Base-by-base conservation (phyloP, 2,797 vertebrate genomes). In the Poecilia velifera region DNA sequence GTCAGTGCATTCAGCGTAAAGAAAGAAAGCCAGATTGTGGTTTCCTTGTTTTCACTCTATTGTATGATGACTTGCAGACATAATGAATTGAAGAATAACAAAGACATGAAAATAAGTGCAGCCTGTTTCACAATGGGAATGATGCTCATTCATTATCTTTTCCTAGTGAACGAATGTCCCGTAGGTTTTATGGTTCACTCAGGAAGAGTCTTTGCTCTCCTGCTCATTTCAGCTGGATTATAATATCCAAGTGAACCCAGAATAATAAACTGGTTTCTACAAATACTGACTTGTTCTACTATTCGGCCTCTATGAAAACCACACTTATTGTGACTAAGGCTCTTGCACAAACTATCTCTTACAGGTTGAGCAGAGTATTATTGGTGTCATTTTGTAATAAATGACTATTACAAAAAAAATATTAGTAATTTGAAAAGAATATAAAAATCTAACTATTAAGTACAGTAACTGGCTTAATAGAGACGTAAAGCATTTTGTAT, bases 1-100 rank as follows among this genome's bases (percentile, higher is more conserved):
- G 96, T 91, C 31, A 75, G 81, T 77, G 73, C 79, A 31, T 86
- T 86, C 76, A 79, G 36, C 74, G 39, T 73, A 72, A 84, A 77
- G 72, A 86, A 90, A 80, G 57, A 77, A 43, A 76, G 34, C 39
- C 66, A 59, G 74, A 68, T 62, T 84, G 77, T 70, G 79, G 53
- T 78, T 77, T 84, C 43, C 70, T 81, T 87, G 76, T 82, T 86
- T 77, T 74, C 14, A 62, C 22, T 86, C 45, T 62, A 46, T 9
- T 78, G 59, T 72, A 41, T 76, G 76, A 16, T 72, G 41, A 81
- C 73, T 59, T 55, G 73, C 6, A 74, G 70, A 66, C 22, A 68
- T 31, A 78, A 82, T 74, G 41, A 72, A 68, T 49, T 18, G 0
- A 41, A 1, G n/a, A 18, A 72, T 39, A 72, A 79, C 34, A 79